Base-by-base conservation (phyloP, 1,140 invertebrate species). In the Medauroidea extradentata region DNA sequence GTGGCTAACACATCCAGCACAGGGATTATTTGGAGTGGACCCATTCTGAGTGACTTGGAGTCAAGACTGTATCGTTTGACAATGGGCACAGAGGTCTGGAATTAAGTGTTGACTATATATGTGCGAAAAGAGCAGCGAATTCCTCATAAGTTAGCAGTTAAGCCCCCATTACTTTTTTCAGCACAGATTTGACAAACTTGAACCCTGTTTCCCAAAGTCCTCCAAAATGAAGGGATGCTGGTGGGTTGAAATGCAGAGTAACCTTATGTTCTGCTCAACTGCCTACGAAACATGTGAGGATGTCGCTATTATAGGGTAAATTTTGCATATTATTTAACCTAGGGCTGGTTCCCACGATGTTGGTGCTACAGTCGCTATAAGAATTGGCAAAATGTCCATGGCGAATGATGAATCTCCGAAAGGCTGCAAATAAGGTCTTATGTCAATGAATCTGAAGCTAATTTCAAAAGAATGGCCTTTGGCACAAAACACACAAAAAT, bases 131-230 rank as follows among this genome's bases (percentile, higher is more conserved):
- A 3, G 68, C 69, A 9, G 16, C 41, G 1, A 73, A 57, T 57
- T 73, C 68, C 53, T 73, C 69, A 61, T 62, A 65, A 50, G 65
- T 65, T 44, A 70, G 44, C 13, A 57, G 27, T 42, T 44, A 53
- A 27, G 41, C 19, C 29, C n/a, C 68, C 43, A 71, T 5, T 29
- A 67, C 64, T 9, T 64, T 57, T 8, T 55, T 51, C 21, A 77
- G 57, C 56, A 72, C 68, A 58, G 63, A 64, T 52, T 75, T 72
- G 1, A 66, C 59, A 7, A 61, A 67, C 46, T 71, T 67, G 3
- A 75, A 64, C 18, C 63, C 59, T 50, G 61, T 48, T 62, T 77
- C 74, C 72, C 73, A 75, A 1, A 69, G 27, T n/a, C 74, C 74
- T 29, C 71, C 73, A 24, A 69, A 62, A 50, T 74, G 63, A 8